These are phyloP conservation scores for Sebastiscus albofasciatus DNA, from an alignment of 2,797 vertebrate genomes.

Conservation along the genomic window DNA sequence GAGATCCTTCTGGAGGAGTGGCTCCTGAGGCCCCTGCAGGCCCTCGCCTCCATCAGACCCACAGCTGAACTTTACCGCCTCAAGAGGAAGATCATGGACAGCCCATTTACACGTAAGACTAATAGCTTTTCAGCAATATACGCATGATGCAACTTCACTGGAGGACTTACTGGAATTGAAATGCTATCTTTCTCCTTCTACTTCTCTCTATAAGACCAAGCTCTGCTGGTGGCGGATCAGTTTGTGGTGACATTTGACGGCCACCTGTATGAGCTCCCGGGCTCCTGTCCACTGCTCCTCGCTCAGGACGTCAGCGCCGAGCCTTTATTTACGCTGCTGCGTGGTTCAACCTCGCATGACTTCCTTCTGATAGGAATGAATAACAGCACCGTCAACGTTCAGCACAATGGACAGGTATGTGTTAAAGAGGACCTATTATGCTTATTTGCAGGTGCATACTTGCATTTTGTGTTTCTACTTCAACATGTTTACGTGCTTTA, in stretches of 20 bases:
- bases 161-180: neutral
- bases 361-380: slow-evolving; percentile 81
- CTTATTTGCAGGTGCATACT: neutral
- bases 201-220: slow-evolving; percentile 79
- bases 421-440: neutral
- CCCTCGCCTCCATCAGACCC: slow-evolving; percentile 73
- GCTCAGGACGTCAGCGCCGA: slow-evolving; percentile 77
- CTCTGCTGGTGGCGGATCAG: slow-evolving; percentile 84
- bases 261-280: slow-evolving; percentile 80
- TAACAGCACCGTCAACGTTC: slow-evolving; percentile 73
- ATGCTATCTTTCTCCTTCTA: neutral
- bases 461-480: no score
- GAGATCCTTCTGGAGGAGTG: slow-evolving; percentile 86
- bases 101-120: slow-evolving; percentile 83
- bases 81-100: slow-evolving; percentile 85
- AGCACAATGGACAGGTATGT: slow-evolving; percentile 81
- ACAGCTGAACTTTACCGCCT: slow-evolving; percentile 83
- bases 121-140: neutral
- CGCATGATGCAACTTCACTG: neutral
- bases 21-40: slow-evolving; percentile 81
- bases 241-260: slow-evolving; percentile 88
- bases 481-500: no score
- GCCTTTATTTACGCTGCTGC: slow-evolving; percentile 78
- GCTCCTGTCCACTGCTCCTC: slow-evolving; percentile 82
- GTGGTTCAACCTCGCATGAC: slow-evolving; percentile 56